phyloP scores from a whole-genome alignment of 2,113 vertebrate species.

The Coracopsis vasa region DNA sequence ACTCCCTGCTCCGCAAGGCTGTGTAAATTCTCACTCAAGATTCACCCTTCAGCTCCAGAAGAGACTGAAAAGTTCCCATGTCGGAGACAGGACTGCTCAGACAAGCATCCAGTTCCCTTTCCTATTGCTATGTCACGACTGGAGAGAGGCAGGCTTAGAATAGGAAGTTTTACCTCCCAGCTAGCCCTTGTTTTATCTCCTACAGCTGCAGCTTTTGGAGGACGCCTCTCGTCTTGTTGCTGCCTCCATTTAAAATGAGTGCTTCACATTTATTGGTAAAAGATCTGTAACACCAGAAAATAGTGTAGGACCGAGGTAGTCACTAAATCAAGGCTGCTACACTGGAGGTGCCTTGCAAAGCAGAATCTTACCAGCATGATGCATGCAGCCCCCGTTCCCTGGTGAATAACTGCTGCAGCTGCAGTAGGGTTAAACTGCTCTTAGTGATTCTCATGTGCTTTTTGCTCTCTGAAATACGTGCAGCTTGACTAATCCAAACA shows the following conservation, averaged over 20 bases:
- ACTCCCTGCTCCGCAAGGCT: not conserved
- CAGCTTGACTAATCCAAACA: not conserved
- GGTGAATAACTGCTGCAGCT: not conserved
- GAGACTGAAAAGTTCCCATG: not conserved
- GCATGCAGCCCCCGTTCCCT: fast-evolving
- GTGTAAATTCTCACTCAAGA: not conserved
- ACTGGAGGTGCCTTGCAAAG: not conserved
- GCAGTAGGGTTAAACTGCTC: not conserved
- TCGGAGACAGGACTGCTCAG: not conserved
- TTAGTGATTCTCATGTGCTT: not conserved
- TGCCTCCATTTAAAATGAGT: not conserved
- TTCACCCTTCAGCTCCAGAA: not conserved
- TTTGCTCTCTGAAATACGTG: not conserved
- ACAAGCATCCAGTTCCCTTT: not conserved
- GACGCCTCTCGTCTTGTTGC: not conserved
- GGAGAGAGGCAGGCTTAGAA: not conserved
- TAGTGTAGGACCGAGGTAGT: not conserved
- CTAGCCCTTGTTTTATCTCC: not conserved
- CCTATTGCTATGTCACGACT: not conserved
- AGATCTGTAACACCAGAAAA: not conserved
- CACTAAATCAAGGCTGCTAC: not conserved
- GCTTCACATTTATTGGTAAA: not conserved
- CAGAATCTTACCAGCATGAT: not conserved
- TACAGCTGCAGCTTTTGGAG: not conserved
- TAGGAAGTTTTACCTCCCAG: not conserved